Evolutionary conservation across 2,113 vertebrate species (phyloP).

Genomic region (Lophochroa leadbeateri): DNA sequence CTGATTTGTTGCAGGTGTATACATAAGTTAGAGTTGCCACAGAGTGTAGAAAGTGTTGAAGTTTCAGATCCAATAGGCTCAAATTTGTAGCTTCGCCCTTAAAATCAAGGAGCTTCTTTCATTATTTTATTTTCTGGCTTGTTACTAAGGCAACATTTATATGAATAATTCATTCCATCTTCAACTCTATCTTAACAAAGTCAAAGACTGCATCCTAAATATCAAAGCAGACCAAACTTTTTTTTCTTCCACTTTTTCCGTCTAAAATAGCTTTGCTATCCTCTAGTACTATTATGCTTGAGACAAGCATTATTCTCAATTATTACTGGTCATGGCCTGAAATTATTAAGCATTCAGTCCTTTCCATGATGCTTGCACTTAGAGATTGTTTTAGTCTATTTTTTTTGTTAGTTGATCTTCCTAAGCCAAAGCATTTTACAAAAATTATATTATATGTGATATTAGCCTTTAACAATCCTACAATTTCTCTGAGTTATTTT

Average conservation of each 20-base stretch:
- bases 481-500: neutral
- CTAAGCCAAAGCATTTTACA: constrained; percentile 23
- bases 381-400: constrained; percentile 36
- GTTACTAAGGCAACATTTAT: constrained; percentile 75
- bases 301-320: constrained; percentile 28
- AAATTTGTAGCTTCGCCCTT: constrained; percentile 61
- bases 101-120: constrained; percentile 67
- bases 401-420: constrained; percentile 57
- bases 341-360: constrained; percentile 54
- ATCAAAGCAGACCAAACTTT: constrained; percentile 69
- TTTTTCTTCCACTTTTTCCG: constrained; percentile 19
- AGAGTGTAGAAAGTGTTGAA: neutral
- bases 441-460: neutral
- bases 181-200: constrained; percentile 77
- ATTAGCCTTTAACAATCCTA: neutral
- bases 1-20: neutral
- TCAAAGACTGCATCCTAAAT: constrained; percentile 75
- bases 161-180: constrained; percentile 79
- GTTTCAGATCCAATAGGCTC: constrained; percentile 56
- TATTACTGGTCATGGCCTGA: constrained; percentile 50
- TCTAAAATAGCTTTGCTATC: constrained; percentile 48
- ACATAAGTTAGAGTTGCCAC: constrained; percentile 3
- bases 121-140: constrained; percentile 77
- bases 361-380: constrained; percentile 14
- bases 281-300: constrained; percentile 43